Percentiles rank a stretch among this genome's conserved stretches.
phyloP scores from a whole-genome alignment of 2,888 invertebrate species.

The Cerastis leucographa region DNA sequence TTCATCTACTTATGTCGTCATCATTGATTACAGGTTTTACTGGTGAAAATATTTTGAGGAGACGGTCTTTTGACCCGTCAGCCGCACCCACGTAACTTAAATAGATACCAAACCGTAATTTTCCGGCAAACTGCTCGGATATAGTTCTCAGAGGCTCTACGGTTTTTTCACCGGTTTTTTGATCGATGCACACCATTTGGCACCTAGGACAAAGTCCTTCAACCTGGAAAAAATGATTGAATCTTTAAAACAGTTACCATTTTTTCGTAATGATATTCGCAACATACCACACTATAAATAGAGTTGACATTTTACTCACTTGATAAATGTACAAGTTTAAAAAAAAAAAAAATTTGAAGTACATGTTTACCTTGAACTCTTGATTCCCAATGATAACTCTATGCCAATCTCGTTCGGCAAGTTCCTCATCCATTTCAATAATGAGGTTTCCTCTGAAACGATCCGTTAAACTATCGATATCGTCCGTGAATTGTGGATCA shows the following conservation, averaged over 20 bases:
- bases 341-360: background rate
- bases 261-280: background rate
- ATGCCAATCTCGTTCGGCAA: conserved; percentile 94
- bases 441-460: conserved; percentile 98
- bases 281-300: background rate
- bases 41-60: conserved; percentile 72
- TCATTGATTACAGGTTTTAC: conserved; percentile 77
- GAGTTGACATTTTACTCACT: background rate
- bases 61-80: conserved; percentile 75
- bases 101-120: conserved; percentile 96
- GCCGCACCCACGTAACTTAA: conserved; percentile 87
- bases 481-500: conserved; percentile 87
- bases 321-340: background rate
- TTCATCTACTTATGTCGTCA: conserved; percentile 82
- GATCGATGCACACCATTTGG: conserved; percentile 99
- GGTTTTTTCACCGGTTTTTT: conserved; percentile 94
- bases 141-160: conserved; percentile 95
- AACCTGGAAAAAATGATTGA: conserved; percentile 87
- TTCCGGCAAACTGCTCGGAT: conserved; percentile 93
- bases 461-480: conserved; percentile 91
- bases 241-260: background rate
- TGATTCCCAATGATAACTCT: conserved; percentile 92
- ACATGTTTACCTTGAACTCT: conserved; percentile 91
- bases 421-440: conserved; percentile 93
- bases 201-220: conserved; percentile 96